phyloP scores from a whole-genome alignment of 1,140 invertebrate genomes.

The Acromyrmex charruanus region DNA sequence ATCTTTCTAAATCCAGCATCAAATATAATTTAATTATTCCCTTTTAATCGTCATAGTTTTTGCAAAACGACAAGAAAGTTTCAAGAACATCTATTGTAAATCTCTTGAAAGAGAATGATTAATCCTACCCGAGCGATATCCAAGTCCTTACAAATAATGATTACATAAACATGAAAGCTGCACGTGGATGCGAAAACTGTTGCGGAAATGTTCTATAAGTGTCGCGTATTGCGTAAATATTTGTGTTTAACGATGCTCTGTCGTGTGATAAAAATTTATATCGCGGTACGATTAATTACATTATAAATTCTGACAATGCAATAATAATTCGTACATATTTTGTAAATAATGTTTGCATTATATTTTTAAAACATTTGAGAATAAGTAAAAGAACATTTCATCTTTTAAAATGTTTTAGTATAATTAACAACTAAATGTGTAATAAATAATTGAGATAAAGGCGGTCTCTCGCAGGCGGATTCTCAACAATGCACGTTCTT shows the following conservation, averaged over 20 bases:
- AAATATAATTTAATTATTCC: constrained; percentile 7
- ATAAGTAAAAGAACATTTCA: neutral
- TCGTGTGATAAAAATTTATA: constrained; percentile 22
- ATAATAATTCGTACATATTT: too few species aligned
- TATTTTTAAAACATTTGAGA: neutral
- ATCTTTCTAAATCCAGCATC: neutral
- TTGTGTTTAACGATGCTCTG: neutral
- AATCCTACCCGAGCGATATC: neutral
- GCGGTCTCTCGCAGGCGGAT: neutral
- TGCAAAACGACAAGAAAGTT: neutral
- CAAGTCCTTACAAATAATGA: neutral
- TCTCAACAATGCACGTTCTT: neutral
- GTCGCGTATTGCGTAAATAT: constrained; percentile 3
- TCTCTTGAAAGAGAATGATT: constrained; percentile 7
- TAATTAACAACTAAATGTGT: neutral
- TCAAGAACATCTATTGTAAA: neutral
- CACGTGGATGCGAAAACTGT: neutral
- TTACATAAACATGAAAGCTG: constrained; percentile 4
- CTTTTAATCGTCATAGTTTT: neutral
- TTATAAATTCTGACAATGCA: neutral
- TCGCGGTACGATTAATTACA: neutral
- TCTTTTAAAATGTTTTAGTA: neutral
- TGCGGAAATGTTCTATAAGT: neutral
- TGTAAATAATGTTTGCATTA: constrained; percentile 9
- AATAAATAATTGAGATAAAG: constrained; percentile 9